Conservation (phyloP, 2,888 invertebrate species). For the Metallyticus violacea region DNA sequence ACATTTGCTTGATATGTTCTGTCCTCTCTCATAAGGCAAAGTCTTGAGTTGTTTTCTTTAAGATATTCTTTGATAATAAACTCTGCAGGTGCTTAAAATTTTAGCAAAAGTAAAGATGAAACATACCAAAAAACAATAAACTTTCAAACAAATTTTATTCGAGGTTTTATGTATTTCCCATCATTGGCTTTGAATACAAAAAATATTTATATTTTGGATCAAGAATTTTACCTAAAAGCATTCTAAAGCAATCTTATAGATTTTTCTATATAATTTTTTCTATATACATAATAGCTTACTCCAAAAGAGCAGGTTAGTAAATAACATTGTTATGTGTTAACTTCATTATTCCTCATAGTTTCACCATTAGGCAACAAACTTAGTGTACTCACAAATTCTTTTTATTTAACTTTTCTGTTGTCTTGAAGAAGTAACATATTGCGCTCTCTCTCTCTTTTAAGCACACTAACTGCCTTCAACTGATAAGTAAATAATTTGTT, state of each 20-base stretch:
- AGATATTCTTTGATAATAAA: too few species aligned
- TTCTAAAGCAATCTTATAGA: background rate
- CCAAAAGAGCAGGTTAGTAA: too few species aligned
- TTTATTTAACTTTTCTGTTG: too few species aligned
- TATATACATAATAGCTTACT: background rate
- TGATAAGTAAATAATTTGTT: too few species aligned
- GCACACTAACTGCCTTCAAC: too few species aligned
- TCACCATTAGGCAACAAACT: background rate
- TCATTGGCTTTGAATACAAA: too few species aligned
- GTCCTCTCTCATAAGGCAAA: background rate
- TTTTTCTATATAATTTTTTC: background rate
- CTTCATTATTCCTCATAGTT: background rate
- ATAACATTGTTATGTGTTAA: background rate
- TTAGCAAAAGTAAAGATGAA: too few species aligned
- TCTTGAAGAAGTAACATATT: too few species aligned
- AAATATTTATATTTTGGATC: background rate
- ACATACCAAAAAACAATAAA: background rate
- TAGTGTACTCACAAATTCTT: background rate
- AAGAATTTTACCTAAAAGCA: background rate
- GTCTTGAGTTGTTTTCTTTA: background rate
- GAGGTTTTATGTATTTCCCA: too few species aligned
- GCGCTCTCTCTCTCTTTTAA: too few species aligned
- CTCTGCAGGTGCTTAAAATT: background rate
- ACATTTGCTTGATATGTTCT: background rate
- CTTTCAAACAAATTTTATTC: too few species aligned